Conservation (phyloP, 2,797 vertebrate genomes). For the Amazona ochrocephala region DNA sequence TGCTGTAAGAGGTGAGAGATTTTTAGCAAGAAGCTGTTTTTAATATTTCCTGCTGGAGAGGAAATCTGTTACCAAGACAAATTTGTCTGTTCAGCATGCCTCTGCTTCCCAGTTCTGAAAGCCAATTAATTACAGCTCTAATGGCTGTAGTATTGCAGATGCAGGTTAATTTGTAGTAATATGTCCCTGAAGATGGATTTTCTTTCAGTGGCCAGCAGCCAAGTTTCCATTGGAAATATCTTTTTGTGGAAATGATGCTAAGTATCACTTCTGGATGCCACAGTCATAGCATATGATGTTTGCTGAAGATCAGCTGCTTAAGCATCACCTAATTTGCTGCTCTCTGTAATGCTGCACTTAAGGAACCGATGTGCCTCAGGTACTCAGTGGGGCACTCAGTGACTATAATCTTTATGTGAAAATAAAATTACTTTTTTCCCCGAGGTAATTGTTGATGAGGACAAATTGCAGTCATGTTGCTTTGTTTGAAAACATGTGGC, state of each 20-base stretch:
- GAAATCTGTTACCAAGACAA: not conserved
- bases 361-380: not conserved
- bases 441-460: not conserved
- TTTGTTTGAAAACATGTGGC: not conserved
- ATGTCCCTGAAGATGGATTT: slow-evolving; percentile 37
- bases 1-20: not conserved
- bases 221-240: slow-evolving; percentile 16
- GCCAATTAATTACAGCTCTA: slow-evolving; percentile 18
- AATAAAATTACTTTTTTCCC: not conserved
- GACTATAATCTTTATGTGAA: not conserved
- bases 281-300: not conserved
- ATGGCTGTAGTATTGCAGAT: not conserved
- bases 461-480: not conserved
- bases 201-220: slow-evolving; percentile 24
- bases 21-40: not conserved
- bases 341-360: not conserved
- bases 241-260: not conserved
- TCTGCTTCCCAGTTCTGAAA: not conserved
- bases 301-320: not conserved
- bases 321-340: not conserved
- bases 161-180: slow-evolving; percentile 30
- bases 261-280: not conserved
- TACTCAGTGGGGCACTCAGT: not conserved
- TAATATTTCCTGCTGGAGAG: not conserved
- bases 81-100: not conserved